Evolutionary conservation across 2,797 vertebrate species (phyloP).

Genomic region (Labroides dimidiatus): DNA sequence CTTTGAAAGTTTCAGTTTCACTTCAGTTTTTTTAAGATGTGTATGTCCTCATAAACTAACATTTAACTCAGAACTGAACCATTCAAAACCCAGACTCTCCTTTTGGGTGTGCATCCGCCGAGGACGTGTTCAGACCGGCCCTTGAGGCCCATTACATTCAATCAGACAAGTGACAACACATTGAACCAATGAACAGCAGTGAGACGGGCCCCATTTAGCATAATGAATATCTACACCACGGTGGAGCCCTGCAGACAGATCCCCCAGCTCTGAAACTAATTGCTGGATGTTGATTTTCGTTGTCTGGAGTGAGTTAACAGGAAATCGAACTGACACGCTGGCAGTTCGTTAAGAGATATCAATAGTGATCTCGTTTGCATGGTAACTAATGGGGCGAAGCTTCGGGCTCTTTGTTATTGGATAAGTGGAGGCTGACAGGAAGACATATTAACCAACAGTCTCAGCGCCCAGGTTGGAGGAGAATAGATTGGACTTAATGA

Average conservation of each 20-base stretch:
- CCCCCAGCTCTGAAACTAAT: conserved; percentile 55
- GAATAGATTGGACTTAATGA: neutral
- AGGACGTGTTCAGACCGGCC: neutral
- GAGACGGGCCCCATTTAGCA: conserved; percentile 53
- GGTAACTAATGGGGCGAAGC: conserved; percentile 66
- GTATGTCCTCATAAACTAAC: neutral
- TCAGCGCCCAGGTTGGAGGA: neutral
- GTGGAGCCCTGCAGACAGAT: conserved; percentile 35
- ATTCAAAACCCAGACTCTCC: conserved; percentile 4
- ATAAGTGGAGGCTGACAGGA: conserved; percentile 64
- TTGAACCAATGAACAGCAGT: conserved; percentile 26
- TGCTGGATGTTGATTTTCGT: conserved; percentile 72
- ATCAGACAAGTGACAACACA: conserved; percentile 41
- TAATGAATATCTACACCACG: conserved; percentile 53
- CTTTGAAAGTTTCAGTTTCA: too few relatives aligned
- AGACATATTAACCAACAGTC: conserved; percentile 45
- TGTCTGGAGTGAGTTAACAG: conserved; percentile 68
- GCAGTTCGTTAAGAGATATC: conserved; percentile 76
- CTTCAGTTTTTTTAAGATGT: too few relatives aligned
- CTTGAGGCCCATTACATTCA: conserved; percentile 31
- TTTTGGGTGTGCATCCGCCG: neutral
- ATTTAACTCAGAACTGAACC: neutral
- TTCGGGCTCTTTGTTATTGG: conserved; percentile 60
- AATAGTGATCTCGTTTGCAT: conserved; percentile 73
- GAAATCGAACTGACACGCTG: conserved; percentile 74